Percentiles rank a stretch among this genome's conserved stretches.
phyloP scores from a whole-genome alignment of 2,888 invertebrate species.

The Lasioglossum pauxillum region DNA sequence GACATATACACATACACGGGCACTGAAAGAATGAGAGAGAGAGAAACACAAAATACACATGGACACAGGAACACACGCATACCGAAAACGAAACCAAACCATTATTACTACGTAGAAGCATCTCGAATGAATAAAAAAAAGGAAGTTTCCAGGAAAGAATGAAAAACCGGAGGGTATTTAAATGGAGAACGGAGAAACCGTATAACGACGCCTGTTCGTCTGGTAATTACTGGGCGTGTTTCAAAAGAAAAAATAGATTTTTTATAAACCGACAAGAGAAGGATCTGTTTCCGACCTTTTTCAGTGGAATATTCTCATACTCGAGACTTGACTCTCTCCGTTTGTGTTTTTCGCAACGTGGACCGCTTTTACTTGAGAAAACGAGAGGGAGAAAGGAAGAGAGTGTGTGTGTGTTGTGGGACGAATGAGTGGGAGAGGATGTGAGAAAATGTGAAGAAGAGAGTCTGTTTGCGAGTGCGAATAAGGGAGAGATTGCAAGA shows the following conservation, averaged over 20 bases:
- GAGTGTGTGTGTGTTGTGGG: neutral
- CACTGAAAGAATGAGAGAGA: neutral
- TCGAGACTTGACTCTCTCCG: slow-evolving; percentile 66
- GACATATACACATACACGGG: neutral
- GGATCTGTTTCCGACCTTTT: slow-evolving; percentile 76
- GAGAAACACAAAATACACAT: neutral
- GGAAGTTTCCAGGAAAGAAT: neutral
- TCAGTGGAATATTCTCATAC: slow-evolving; percentile 74
- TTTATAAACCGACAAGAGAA: slow-evolving; percentile 76
- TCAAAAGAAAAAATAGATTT: slow-evolving; percentile 78
- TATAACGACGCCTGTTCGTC: slow-evolving; percentile 75
- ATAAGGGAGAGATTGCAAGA: slow-evolving; percentile 27
- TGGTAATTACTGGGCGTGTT: slow-evolving; percentile 77
- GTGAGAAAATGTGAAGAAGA: neutral
- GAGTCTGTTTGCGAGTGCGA: neutral
- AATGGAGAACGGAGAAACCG: slow-evolving; percentile 28
- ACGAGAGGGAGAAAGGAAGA: slow-evolving; percentile 23
- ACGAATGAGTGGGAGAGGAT: slow-evolving; percentile 39
- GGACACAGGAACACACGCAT: slow-evolving; percentile 17
- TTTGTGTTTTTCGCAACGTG: slow-evolving; percentile 63
- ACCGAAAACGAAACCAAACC: slow-evolving; percentile 48
- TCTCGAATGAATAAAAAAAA: slow-evolving; percentile 58
- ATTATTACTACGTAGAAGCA: slow-evolving; percentile 80
- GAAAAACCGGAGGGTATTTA: slow-evolving; percentile 33
- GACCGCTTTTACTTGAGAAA: slow-evolving; percentile 57